These are phyloP conservation scores for Drosophila flavopinicola DNA, from an alignment of 2,888 invertebrate species.

Conservation along the genomic window DNA sequence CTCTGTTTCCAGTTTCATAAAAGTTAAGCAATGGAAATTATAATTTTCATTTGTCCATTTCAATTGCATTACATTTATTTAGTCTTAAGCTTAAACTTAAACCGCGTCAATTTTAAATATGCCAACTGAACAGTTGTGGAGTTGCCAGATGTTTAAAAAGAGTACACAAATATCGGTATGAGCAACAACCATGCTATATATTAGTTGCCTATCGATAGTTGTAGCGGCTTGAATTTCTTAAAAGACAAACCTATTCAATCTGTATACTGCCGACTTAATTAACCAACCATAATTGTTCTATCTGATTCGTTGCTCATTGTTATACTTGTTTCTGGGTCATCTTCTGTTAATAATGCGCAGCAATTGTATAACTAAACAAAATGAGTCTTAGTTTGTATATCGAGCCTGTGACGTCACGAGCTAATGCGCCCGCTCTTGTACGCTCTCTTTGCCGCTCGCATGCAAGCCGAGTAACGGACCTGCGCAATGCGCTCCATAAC, in stretches of 20 bases:
- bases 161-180: background rate
- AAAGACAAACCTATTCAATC: background rate
- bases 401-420: constrained; percentile 24
- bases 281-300: too few relatives aligned
- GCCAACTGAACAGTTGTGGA: background rate
- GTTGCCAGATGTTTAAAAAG: constrained; percentile 25
- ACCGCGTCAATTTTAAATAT: constrained; percentile 4
- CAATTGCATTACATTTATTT: too few relatives aligned
- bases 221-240: background rate
- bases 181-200: background rate
- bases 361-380: too few relatives aligned
- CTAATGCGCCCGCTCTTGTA: background rate
- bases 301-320: too few relatives aligned
- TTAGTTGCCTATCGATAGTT: constrained; percentile 12
- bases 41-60: too few relatives aligned
- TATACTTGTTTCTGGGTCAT: too few relatives aligned
- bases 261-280: background rate
- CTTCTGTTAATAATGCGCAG: too few relatives aligned
- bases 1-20: too few relatives aligned
- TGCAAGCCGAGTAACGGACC: constrained; percentile 40
- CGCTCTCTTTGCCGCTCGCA: constrained; percentile 15
- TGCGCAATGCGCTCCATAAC: constrained; percentile 45
- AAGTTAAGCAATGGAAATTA: too few relatives aligned
- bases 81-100: too few relatives aligned
- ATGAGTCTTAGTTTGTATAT: background rate